Evolutionary conservation across 2,888 invertebrate species (phyloP).

Genomic region (Ypsolopha sequella): DNA sequence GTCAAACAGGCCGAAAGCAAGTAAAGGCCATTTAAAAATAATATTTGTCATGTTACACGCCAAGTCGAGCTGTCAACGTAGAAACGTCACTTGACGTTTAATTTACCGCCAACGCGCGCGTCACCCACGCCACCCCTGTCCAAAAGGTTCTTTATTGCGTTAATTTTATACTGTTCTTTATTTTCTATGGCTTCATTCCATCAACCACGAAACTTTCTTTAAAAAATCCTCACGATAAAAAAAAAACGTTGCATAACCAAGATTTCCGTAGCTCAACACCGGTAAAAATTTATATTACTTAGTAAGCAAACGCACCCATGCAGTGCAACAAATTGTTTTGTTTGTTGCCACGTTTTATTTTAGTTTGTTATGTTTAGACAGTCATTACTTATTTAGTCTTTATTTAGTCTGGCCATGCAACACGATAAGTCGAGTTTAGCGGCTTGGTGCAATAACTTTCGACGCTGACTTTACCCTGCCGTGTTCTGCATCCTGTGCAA

Average conservation of each 20-base stretch:
- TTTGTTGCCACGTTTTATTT: no score
- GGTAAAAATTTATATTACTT: neutral
- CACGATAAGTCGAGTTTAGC: no score
- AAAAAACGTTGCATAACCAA: neutral
- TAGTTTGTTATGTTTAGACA: conserved; percentile 1
- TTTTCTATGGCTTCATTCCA: conserved; percentile 4
- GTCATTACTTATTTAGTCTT: neutral
- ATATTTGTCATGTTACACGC: conserved; percentile 18
- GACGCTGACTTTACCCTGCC: no score
- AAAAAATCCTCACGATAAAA: neutral
- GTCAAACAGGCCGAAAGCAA: conserved; percentile 22
- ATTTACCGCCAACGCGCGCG: conserved; percentile 22
- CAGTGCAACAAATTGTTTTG: neutral
- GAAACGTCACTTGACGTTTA: conserved; percentile 19
- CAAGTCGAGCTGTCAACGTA: conserved; percentile 20
- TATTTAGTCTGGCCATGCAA: no score
- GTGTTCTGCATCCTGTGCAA: no score
- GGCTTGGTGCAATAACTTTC: no score
- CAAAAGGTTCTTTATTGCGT: conserved; percentile 10
- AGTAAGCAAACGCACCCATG: neutral
- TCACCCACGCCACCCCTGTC: conserved; percentile 7
- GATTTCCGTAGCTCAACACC: neutral
- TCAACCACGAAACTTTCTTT: neutral
- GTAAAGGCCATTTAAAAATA: conserved; percentile 16
- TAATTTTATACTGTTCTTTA: conserved; percentile 4